Evolutionary conservation across 2,797 vertebrate species (phyloP).

Genomic region (Neoniphon sammara): DNA sequence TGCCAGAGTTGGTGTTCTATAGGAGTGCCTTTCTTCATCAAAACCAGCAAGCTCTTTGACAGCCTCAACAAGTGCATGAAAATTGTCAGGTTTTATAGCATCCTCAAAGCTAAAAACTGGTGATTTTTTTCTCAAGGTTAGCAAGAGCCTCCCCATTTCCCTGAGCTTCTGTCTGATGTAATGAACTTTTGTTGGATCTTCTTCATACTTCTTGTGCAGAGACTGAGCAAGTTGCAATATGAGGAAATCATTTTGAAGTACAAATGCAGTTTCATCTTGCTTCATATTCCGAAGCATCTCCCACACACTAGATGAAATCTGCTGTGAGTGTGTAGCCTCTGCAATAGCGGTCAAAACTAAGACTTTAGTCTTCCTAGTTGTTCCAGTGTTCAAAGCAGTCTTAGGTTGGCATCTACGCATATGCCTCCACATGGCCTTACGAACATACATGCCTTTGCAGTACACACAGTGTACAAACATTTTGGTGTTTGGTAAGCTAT

Average conservation of each 20-base stretch:
- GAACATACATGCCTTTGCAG: slow-evolving; percentile 18
- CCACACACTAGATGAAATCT: slow-evolving; percentile 27
- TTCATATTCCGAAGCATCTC: slow-evolving; percentile 56
- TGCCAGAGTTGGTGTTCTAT: slow-evolving; percentile 48
- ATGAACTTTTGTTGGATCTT: slow-evolving; percentile 22
- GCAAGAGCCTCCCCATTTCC: slow-evolving; percentile 62
- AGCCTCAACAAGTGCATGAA: slow-evolving; percentile 45
- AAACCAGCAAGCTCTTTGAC: slow-evolving; percentile 50
- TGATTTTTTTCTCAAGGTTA: slow-evolving; percentile 41
- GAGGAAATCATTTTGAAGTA: slow-evolving; percentile 56
- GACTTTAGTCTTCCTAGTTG: background rate
- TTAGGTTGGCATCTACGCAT: slow-evolving; percentile 30
- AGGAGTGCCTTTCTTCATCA: slow-evolving; percentile 25
- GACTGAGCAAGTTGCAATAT: slow-evolving; percentile 55
- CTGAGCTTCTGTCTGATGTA: slow-evolving; percentile 55
- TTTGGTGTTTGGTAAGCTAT: rapidly evolving
- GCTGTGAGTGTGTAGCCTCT: slow-evolving; percentile 11
- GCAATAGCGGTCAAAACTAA: slow-evolving; percentile 23
- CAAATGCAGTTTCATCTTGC: slow-evolving; percentile 36
- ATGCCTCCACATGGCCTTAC: slow-evolving; percentile 12
- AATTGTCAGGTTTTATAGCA: slow-evolving; percentile 54
- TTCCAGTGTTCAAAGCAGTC: background rate
- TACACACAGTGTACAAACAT: slow-evolving; percentile 46
- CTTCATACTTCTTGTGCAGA: slow-evolving; percentile 40
- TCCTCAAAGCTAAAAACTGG: slow-evolving; percentile 50